Evolutionary conservation across 2,797 vertebrate genomes (phyloP).

Genomic region (Anableps anableps): DNA sequence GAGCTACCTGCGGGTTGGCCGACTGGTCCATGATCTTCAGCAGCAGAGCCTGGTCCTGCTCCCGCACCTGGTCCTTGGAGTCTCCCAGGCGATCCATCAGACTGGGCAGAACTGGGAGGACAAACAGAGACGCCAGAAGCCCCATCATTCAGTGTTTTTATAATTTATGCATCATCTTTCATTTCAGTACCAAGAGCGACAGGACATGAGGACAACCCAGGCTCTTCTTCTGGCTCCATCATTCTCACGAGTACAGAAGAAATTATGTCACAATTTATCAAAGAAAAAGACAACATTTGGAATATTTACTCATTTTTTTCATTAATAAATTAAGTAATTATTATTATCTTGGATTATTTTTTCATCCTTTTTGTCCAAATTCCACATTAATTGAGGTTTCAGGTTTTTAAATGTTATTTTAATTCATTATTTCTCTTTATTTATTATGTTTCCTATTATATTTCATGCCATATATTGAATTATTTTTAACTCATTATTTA

Average conservation of each 20-base stretch:
- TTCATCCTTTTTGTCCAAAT: not conserved
- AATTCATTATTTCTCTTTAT: not conserved
- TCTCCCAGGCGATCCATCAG: slow-evolving; percentile 95
- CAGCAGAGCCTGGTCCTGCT: slow-evolving; percentile 93
- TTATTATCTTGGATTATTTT: not conserved
- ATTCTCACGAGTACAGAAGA: no score
- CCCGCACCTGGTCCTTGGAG: slow-evolving; percentile 92
- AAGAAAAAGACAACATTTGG: not conserved
- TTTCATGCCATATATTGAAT: not conserved
- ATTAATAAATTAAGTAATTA: not conserved
- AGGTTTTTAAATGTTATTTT: not conserved
- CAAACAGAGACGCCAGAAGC: not conserved
- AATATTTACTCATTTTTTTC: not conserved
- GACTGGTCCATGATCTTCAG: slow-evolving; percentile 97
- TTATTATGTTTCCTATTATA: not conserved
- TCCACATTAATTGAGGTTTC: not conserved
- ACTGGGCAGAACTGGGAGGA: slow-evolving; percentile 84
- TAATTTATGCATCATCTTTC: no score
- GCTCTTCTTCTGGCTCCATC: no score
- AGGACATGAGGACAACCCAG: no score
- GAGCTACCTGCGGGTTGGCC: slow-evolving; percentile 90
- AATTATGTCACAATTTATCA: no score
- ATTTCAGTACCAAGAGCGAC: no score
- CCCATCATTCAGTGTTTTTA: no score
- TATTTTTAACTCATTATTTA: not conserved